Evolutionary conservation across 1,140 invertebrate genomes (phyloP).

Genomic region (Orussus abietinus): DNA sequence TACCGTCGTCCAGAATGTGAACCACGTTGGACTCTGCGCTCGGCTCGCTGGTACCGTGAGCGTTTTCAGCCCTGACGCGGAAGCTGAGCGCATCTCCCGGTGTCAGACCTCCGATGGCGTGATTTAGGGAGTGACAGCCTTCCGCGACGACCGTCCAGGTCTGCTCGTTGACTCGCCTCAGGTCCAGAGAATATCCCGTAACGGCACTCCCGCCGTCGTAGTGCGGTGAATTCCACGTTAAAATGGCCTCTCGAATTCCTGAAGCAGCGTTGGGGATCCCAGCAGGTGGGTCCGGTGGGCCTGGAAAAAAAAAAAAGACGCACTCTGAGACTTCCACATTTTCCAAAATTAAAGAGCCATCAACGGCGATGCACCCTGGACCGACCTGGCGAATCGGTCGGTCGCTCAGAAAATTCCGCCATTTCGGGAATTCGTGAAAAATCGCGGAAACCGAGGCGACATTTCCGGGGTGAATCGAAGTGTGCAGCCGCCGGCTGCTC

Average conservation of each 20-base stretch:
- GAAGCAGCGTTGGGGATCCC: slow-evolving; percentile 61
- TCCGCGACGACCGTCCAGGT: slow-evolving; percentile 60
- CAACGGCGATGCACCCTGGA: no score
- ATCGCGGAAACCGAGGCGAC: no score
- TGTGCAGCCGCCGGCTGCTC: no score
- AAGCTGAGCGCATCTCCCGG: slow-evolving; percentile 65
- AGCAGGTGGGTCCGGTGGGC: slow-evolving; percentile 70
- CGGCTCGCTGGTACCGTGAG: slow-evolving; percentile 72
- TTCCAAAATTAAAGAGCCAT: no score
- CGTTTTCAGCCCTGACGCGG: slow-evolving; percentile 72
- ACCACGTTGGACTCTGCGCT: slow-evolving; percentile 56
- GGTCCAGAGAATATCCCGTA: slow-evolving; percentile 77
- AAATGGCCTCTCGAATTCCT: slow-evolving; percentile 53
- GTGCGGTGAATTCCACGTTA: slow-evolving; percentile 77
- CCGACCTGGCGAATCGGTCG: no score
- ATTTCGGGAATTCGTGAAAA: no score
- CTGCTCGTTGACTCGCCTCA: slow-evolving; percentile 55
- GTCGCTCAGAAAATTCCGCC: no score
- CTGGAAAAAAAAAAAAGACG: slow-evolving; percentile 51
- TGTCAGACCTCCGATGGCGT: slow-evolving; percentile 56
- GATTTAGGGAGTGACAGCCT: slow-evolving; percentile 63
- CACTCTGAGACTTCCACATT: no score
- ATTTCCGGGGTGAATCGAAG: no score
- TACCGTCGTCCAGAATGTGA: slow-evolving; percentile 45
- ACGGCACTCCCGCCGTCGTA: slow-evolving; percentile 84